Evolutionary conservation across 2,888 invertebrate genomes (phyloP).

Genomic region (Orthonychiurus folsomi): DNA sequence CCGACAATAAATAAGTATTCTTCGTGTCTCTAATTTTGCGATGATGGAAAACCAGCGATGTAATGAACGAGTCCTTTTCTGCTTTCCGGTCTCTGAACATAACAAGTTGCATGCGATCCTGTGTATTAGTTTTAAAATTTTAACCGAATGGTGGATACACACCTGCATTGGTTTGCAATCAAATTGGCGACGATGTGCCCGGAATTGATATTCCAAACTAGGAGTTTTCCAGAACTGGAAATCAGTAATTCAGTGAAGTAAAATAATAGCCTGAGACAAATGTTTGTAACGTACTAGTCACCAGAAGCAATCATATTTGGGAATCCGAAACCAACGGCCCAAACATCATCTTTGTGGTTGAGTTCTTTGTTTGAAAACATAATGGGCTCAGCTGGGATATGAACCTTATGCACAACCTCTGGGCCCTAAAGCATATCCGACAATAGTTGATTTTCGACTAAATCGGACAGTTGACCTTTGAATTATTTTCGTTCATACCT

Average conservation of each 20-base stretch:
- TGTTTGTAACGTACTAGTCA: no score
- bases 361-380: slow-evolving; percentile 14
- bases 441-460: no score
- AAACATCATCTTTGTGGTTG: slow-evolving; percentile 23
- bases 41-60: slow-evolving; percentile 16
- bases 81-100: slow-evolving; percentile 14
- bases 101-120: slow-evolving; percentile 5
- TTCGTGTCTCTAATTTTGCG: slow-evolving; percentile 6
- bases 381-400: slow-evolving; percentile 18
- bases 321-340: slow-evolving; percentile 19
- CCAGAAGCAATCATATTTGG: slow-evolving; percentile 15
- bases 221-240: slow-evolving; percentile 18
- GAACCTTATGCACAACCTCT: slow-evolving; percentile 19
- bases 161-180: slow-evolving; percentile 12
- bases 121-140: not conserved
- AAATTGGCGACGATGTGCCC: slow-evolving; percentile 21
- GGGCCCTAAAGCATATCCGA: slow-evolving; percentile 23
- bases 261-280: no score
- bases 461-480: not conserved
- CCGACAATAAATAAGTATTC: slow-evolving; percentile 20
- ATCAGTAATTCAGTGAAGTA: no score
- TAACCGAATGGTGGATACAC: not conserved
- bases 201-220: slow-evolving; percentile 27
- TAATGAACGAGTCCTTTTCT: slow-evolving; percentile 19
- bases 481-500: slow-evolving; percentile 9